A percentile compares a stretch with the other conserved stretches of the same genome.
phyloP scores from a whole-genome alignment of 2,888 invertebrate genomes.

The Drosophila fulvimacula region DNA sequence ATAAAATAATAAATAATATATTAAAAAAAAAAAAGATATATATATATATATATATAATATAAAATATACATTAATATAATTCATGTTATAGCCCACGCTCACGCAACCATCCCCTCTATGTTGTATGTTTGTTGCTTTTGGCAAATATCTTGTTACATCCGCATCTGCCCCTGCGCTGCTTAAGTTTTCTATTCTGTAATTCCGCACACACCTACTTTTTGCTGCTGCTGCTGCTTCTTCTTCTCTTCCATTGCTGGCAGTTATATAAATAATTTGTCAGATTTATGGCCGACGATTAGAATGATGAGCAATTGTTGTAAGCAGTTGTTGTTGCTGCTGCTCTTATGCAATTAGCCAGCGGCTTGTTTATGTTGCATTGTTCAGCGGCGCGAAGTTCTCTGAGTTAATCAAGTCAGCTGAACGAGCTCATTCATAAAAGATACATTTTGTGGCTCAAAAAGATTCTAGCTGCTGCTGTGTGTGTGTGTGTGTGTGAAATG shows the following conservation, averaged over 20 bases:
- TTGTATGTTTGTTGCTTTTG: neutral
- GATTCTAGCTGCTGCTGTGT: constrained; percentile 57
- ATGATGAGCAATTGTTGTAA: constrained; percentile 43
- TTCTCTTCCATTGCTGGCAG: constrained; percentile 18
- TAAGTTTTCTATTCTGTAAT: constrained; percentile 40
- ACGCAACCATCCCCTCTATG: neutral
- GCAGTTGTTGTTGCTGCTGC: constrained; percentile 10
- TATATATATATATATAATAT: too few relatives aligned
- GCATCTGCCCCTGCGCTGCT: constrained; percentile 60
- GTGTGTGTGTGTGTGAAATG: constrained; percentile 67
- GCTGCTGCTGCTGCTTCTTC: neutral
- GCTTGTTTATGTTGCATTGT: constrained; percentile 75
- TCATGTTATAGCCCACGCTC: too few relatives aligned
- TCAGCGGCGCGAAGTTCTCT: constrained; percentile 29
- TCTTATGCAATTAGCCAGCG: constrained; percentile 70
- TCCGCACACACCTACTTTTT: constrained; percentile 72
- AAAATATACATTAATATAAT: too few relatives aligned
- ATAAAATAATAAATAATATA: too few relatives aligned
- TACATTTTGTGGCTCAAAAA: constrained; percentile 31
- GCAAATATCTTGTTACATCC: constrained; percentile 60
- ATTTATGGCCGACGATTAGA: constrained; percentile 69
- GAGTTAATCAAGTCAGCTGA: constrained; percentile 36
- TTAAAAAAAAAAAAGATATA: too few relatives aligned
- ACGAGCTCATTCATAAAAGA: constrained; percentile 69
- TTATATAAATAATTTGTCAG: constrained; percentile 74